Base-by-base conservation (phyloP, 2,113 vertebrate species). In the Daubentonia madagascariensis region DNA sequence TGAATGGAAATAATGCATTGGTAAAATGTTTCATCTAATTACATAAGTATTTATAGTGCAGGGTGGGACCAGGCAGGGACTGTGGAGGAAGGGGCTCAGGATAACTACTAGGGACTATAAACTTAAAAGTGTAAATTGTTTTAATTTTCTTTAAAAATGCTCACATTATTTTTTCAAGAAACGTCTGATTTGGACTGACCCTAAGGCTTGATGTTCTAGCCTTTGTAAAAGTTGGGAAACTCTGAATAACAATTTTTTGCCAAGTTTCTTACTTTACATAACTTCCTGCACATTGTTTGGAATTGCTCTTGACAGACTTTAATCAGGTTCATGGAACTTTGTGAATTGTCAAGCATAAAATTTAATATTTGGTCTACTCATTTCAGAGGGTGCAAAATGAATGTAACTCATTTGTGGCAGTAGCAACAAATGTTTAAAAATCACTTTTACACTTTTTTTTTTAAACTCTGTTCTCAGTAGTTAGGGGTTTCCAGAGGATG, bases 281-380 rank as follows among this genome's bases (percentile, higher is more conserved):
- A 86, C 11, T 83, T 59, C 11, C 68, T 85, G 35, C 16, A 25
- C 32, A 81, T 72, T 96, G 57, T 80, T 87, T 96, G 52, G 65
- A 95, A 90, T 61, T 96, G 30, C 84, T 86, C 37, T 95, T 37
- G 30, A 87, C 22, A 94, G n/a, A 86, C 6, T 85, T 93, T 89
- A 87, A 85, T 96, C 45, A 96, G 32, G n/a, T 68, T 94, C 20
- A 75, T 68, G 32, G n/a, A 88, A 91, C 54, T 84, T 37, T 94
- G 45, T 40, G 78, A 75, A 92, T 67, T 93, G 43, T 85, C 22
- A 97, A 67, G 28, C 67, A 93, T 57, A 91, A 97, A 92, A 83
- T 59, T 3, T 43, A 89, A 91, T 59, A 37, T 91, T 97, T 93
- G 48, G 5, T 96, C 63, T 89, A 84, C 11, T 1, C 23, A 89